Evolutionary conservation across 2,888 invertebrate species (phyloP), one percentile per base, ranked within the genome.

Genomic region (Nycteola revayana): DNA sequence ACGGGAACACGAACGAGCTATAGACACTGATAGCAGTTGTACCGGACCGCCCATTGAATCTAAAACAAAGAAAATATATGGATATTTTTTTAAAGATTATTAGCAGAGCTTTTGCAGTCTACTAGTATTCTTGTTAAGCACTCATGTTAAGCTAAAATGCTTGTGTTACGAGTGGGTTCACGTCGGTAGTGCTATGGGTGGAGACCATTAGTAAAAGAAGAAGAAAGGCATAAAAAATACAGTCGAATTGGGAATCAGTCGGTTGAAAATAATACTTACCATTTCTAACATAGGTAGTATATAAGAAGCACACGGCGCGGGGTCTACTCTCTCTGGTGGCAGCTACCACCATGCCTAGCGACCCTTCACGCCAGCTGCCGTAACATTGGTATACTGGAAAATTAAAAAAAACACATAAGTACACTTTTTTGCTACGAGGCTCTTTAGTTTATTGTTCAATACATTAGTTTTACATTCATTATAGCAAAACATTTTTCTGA

Each of bases 361-460:
- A 87, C 25, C 91, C 90, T 45, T 92, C 92, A 49, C 90, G 83
- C 94, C 94, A 94, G 66, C 91, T 92, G 28, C 94, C 94, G 68
- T 94, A 93, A 69, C 94, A 94, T 0, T 91, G 91, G 77, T 93
- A 94, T 27, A 91, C 94, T 93, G 83, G 0, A 25, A 45, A 1
- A n/a, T n/a, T n/a, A n/a, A n/a, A 14, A 9, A 5, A 31, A 29
- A 11, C 25, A 10, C 10, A 7, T 10, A 1, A 11, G 10, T 25
- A 10, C 2, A 7, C 3, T 7, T 1, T 1, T 1, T 9, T n/a
- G n/a, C n/a, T n/a, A n/a, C n/a, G n/a, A n/a, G n/a, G n/a, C n/a
- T n/a, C n/a, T n/a, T n/a, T n/a, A n/a, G n/a, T n/a, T n/a, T n/a
- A n/a, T n/a, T n/a, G n/a, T n/a, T n/a, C n/a, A n/a, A n/a, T n/a